These are phyloP conservation scores for Protobothrops flavoviridis DNA, from an alignment of 2,113 vertebrate species.

Conservation along the genomic window DNA sequence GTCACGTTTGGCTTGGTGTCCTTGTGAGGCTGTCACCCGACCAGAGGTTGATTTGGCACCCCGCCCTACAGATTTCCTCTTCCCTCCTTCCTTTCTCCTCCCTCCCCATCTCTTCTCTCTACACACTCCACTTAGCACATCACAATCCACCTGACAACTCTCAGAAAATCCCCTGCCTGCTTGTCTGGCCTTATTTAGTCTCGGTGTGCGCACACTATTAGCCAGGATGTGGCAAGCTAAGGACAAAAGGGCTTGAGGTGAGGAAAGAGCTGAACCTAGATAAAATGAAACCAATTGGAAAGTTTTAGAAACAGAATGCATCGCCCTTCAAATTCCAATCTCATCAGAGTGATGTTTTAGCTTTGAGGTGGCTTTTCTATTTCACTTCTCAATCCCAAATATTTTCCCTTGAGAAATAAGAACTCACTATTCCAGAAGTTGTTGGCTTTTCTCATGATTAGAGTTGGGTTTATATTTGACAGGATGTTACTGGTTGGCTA, in stretches of 20 bases:
- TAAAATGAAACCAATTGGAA: not conserved
- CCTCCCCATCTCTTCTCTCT: slow-evolving; percentile 35
- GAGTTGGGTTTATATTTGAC: not conserved
- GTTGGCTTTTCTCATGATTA: slow-evolving; percentile 12
- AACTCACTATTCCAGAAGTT: not conserved
- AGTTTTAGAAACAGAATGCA: rapidly evolving
- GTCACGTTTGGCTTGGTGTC: slow-evolving; percentile 39
- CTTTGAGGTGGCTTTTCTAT: not conserved
- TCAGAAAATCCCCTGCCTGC: slow-evolving; percentile 42
- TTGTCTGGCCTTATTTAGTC: slow-evolving; percentile 40
- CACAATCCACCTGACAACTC: slow-evolving; percentile 62
- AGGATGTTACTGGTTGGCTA: not conserved
- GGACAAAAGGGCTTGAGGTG: slow-evolving; percentile 2
- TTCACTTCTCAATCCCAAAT: not conserved
- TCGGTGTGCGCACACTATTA: not conserved
- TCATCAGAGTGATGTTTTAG: not conserved
- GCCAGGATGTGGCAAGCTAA: slow-evolving; percentile 2
- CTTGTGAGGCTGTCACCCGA: slow-evolving; percentile 57
- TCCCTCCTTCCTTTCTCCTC: not conserved
- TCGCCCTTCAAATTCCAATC: not conserved
- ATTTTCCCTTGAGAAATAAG: not conserved
- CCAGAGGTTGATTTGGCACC: slow-evolving; percentile 51
- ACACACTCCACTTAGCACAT: slow-evolving; percentile 67
- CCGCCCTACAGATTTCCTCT: slow-evolving; percentile 40
- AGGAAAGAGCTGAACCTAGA: not conserved